Conservation (phyloP, 2,888 invertebrate genomes). For the Rhagonycha fulva region DNA sequence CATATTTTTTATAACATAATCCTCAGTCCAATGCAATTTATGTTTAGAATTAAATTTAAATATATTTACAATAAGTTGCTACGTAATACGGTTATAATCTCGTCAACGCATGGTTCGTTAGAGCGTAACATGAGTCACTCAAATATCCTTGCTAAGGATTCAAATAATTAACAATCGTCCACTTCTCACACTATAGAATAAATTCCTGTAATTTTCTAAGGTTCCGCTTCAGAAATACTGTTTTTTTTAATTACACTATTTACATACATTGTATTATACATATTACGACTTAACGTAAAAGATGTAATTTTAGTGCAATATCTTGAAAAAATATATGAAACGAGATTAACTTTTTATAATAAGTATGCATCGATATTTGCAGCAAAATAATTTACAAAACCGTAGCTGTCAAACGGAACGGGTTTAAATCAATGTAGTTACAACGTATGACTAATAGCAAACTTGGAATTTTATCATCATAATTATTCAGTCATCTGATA, state of each 20-base stretch:
- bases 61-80: not conserved
- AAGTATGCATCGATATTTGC: too few relatives aligned
- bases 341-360: too few relatives aligned
- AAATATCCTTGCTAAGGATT: constrained; percentile 1
- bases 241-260: not conserved
- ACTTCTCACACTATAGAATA: not conserved
- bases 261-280: not conserved
- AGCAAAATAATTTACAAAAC: not conserved
- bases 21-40: not conserved
- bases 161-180: not conserved
- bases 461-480: too few relatives aligned
- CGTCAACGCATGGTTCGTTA: constrained; percentile 1
- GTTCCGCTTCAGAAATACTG: not conserved
- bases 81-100: not conserved
- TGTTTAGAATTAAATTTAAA: not conserved
- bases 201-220: not conserved
- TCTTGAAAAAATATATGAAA: not conserved
- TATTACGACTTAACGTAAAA: not conserved
- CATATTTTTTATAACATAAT: too few relatives aligned
- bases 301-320: not conserved
- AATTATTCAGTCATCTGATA: too few relatives aligned
- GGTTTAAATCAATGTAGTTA: not conserved
- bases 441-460: too few relatives aligned
- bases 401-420: not conserved
- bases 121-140: constrained; percentile 1